Percentiles rank a stretch among this genome's conserved stretches.
phyloP scores from a whole-genome alignment of 2,113 vertebrate species.

The Mesocricetus auratus region DNA sequence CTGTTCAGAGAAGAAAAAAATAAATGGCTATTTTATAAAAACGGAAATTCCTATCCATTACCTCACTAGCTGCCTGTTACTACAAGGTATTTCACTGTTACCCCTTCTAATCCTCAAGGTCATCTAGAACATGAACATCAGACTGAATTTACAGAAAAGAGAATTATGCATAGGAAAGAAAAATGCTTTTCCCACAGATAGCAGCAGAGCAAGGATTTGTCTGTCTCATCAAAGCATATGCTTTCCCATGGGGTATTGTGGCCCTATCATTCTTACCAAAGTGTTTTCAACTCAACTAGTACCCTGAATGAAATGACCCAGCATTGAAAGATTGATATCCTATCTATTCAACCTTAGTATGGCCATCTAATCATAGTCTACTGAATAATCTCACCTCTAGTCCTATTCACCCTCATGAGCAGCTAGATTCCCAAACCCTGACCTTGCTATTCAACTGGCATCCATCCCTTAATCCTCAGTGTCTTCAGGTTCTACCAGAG shows the following conservation, averaged over 20 bases:
- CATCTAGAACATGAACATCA: not conserved
- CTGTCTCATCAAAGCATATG: constrained; percentile 5
- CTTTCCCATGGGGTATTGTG: not conserved
- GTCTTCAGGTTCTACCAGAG: constrained; percentile 29
- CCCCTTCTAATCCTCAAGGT: constrained; percentile 47
- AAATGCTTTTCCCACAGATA: constrained; percentile 24
- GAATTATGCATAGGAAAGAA: not conserved
- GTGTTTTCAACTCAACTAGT: constrained; percentile 1
- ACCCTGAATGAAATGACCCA: constrained; percentile 5
- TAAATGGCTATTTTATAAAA: not conserved
- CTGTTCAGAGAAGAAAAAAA: not conserved
- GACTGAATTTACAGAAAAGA: constrained; percentile 21
- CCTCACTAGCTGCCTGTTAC: not conserved
- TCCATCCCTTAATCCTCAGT: not conserved
- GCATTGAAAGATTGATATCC: not conserved
- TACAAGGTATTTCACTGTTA: not conserved
- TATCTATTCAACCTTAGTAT: not conserved
- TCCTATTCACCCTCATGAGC: constrained; percentile 1
- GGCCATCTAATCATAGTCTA: not conserved
- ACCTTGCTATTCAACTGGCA: not conserved
- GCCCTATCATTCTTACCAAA: constrained; percentile 10
- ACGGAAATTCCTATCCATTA: constrained; percentile 16
- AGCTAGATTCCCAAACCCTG: constrained; percentile 43
- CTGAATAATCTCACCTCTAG: constrained; percentile 36
- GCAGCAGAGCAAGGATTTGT: not conserved